Evolutionary conservation across 2,797 vertebrate species (phyloP).

Genomic region (Coracias cyanogaster): DNA sequence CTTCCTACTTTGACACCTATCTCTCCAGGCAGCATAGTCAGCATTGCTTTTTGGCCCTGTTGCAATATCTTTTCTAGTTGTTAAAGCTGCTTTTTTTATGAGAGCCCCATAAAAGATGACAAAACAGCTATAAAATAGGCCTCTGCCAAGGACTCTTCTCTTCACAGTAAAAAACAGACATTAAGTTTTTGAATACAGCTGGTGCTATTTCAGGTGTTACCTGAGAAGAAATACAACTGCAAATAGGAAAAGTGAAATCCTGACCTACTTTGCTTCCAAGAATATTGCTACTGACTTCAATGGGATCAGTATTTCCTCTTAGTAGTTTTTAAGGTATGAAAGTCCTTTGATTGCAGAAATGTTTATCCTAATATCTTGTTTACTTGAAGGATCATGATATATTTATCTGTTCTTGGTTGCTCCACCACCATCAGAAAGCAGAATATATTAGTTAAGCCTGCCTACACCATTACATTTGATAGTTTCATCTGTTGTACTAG

Average conservation of each 20-base stretch:
- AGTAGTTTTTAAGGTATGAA: background rate
- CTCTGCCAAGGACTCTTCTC: background rate
- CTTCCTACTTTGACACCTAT: background rate
- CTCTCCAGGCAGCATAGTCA: background rate
- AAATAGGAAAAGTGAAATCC: background rate
- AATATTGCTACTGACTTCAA: background rate
- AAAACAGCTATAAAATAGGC: constrained; percentile 21
- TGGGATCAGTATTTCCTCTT: background rate
- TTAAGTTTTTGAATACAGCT: constrained; percentile 22
- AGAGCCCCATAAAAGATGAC: background rate
- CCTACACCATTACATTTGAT: background rate
- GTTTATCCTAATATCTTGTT: background rate
- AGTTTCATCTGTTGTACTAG: background rate
- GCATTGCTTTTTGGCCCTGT: background rate
- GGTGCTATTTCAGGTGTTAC: constrained; percentile 18
- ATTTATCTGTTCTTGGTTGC: background rate
- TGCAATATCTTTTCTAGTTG: background rate
- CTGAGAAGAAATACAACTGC: background rate
- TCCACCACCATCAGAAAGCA: background rate
- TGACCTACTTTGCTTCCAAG: background rate
- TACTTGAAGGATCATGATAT: background rate
- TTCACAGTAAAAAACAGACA: constrained; percentile 1
- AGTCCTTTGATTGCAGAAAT: background rate
- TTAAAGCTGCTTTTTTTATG: background rate
- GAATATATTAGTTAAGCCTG: background rate